These are phyloP conservation scores for Alethe castanea DNA, from an alignment of 2,113 vertebrate genomes.

Conservation along the genomic window DNA sequence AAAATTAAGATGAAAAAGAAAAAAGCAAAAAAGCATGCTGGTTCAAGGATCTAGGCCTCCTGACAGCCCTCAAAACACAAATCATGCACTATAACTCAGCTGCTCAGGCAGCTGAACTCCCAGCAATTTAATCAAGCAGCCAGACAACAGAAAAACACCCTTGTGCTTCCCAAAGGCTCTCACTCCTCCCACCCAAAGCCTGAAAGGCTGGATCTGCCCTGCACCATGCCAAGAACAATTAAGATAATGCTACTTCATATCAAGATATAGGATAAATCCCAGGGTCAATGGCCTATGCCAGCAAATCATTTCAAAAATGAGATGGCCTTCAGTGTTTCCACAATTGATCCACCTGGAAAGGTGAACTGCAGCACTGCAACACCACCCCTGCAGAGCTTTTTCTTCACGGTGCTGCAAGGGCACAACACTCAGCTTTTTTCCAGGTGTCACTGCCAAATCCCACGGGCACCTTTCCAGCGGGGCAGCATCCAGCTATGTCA, in stretches of 20 bases:
- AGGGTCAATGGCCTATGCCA: not conserved
- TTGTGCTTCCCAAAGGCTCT: not conserved
- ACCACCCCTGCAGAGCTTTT: not conserved
- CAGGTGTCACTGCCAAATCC: not conserved
- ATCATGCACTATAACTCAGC: not conserved
- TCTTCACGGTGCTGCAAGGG: fast-evolving
- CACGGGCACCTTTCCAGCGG: not conserved
- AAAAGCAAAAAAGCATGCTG: not conserved
- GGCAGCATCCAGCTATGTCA: not conserved
- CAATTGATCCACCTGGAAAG: not conserved
- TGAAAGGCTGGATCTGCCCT: not conserved
- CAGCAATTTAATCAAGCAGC: slow-evolving; percentile 9
- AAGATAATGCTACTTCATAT: not conserved
- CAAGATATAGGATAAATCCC: not conserved
- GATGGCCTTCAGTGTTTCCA: not conserved
- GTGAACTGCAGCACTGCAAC: not conserved
- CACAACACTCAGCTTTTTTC: not conserved
- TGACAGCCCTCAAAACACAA: slow-evolving; percentile 12
- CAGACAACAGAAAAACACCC: slow-evolving; percentile 31
- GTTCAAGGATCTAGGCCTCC: not conserved
- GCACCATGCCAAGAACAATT: not conserved
- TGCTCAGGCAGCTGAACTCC: not conserved
- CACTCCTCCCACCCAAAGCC: not conserved
- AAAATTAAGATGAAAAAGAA: not conserved
- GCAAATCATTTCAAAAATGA: not conserved